These are phyloP conservation scores for Montipora efflorescens DNA, from an alignment of 64 coral and sea anemone species.

Conservation along the genomic window DNA sequence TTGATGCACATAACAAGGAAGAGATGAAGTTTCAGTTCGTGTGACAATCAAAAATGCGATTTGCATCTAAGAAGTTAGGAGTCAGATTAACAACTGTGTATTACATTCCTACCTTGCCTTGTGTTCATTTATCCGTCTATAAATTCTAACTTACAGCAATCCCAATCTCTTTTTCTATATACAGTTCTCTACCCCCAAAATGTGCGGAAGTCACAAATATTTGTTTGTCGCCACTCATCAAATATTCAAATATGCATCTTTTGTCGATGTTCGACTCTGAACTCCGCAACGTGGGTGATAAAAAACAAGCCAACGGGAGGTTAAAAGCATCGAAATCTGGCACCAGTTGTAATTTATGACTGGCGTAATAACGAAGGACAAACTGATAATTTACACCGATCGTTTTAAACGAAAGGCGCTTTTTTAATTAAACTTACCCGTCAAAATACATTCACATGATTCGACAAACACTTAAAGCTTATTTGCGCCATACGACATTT, in stretches of 20 bases:
- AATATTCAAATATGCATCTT: not conserved
- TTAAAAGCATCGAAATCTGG: not conserved
- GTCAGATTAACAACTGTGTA: no score
- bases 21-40: no score
- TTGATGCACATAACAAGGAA: no score
- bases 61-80: no score
- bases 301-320: not conserved
- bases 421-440: not conserved
- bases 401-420: not conserved
- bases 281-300: not conserved
- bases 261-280: not conserved
- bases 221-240: conserved; percentile 2
- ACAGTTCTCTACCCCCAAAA: not conserved
- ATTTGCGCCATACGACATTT: no score
- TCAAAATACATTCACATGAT: not conserved
- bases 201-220: conserved; percentile 19
- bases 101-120: no score
- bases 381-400: not conserved
- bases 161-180: not conserved
- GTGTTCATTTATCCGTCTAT: no score
- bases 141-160: no score
- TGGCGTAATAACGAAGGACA: not conserved
- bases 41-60: no score
- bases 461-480: not conserved
- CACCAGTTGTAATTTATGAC: not conserved